phyloP scores from a whole-genome alignment of 2,797 vertebrate species.

The Pyrocephalus nanus region DNA sequence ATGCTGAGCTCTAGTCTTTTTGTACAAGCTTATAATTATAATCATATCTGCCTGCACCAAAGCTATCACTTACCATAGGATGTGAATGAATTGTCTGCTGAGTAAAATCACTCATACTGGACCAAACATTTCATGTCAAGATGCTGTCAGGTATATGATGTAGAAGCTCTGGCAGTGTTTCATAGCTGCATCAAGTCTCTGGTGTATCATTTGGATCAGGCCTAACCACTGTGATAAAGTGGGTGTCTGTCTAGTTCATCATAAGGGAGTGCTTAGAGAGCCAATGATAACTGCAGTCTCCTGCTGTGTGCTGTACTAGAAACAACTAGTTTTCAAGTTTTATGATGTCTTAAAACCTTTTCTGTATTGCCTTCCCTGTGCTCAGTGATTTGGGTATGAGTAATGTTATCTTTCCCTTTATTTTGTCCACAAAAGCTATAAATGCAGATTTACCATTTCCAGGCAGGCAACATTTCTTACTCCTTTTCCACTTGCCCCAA shows the following conservation, averaged over 20 bases:
- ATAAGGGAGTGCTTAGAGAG: neutral
- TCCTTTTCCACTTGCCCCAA: neutral
- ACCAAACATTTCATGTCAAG: neutral
- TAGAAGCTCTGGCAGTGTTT: neutral
- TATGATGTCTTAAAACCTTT: neutral
- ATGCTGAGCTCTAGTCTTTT: conserved; percentile 19
- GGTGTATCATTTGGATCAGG: neutral
- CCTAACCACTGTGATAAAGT: neutral
- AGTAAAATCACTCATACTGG: neutral
- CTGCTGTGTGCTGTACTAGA: neutral
- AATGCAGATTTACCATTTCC: neutral
- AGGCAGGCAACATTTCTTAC: neutral
- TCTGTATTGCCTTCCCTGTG: neutral
- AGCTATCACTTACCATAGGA: neutral
- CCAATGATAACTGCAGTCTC: neutral
- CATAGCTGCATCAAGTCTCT: neutral
- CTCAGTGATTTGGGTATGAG: neutral
- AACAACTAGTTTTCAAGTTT: neutral
- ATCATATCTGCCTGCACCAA: conserved; percentile 10
- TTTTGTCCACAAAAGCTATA: neutral
- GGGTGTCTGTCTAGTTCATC: neutral
- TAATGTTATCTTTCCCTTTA: neutral
- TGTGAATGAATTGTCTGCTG: neutral
- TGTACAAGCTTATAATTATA: neutral
- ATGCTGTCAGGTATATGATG: neutral